These are phyloP conservation scores for Dendroctonus valens DNA, from an alignment of 1,140 invertebrate species.

Conservation along the genomic window DNA sequence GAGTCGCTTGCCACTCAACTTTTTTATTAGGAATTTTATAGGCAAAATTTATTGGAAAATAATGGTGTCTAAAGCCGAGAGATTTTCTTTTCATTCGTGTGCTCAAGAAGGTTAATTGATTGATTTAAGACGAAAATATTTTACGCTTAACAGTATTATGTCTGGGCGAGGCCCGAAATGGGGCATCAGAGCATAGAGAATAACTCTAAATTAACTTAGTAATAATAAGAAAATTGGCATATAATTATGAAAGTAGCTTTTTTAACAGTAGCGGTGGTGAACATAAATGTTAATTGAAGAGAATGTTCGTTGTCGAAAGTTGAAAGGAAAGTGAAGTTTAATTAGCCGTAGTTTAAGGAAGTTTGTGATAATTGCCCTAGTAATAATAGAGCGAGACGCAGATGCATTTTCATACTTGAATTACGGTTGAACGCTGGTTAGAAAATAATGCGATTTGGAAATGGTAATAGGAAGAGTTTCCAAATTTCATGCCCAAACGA, in stretches of 20 bases:
- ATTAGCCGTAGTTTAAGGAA: too few species aligned
- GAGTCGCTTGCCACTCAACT: background rate
- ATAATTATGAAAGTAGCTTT: background rate
- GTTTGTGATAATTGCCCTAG: too few species aligned
- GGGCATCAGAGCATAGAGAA: background rate
- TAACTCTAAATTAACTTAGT: background rate
- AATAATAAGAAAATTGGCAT: background rate
- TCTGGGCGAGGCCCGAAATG: background rate
- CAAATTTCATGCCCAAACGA: background rate
- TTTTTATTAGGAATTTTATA: conserved; percentile 1
- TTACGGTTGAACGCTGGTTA: background rate
- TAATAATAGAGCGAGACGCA: background rate
- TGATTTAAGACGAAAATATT: background rate
- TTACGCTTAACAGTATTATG: background rate
- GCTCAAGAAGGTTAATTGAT: background rate
- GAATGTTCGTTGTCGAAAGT: too few species aligned
- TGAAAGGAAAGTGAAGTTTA: too few species aligned
- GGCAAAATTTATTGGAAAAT: conserved; percentile 1
- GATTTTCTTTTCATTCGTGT: conserved; percentile 2
- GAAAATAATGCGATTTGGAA: background rate
- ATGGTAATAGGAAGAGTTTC: background rate
- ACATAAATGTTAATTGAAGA: background rate
- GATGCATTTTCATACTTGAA: background rate
- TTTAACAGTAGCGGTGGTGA: background rate
- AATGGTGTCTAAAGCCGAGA: background rate